phyloP scores from a whole-genome alignment of 2,113 vertebrate species.

The Panthera tigris region DNA sequence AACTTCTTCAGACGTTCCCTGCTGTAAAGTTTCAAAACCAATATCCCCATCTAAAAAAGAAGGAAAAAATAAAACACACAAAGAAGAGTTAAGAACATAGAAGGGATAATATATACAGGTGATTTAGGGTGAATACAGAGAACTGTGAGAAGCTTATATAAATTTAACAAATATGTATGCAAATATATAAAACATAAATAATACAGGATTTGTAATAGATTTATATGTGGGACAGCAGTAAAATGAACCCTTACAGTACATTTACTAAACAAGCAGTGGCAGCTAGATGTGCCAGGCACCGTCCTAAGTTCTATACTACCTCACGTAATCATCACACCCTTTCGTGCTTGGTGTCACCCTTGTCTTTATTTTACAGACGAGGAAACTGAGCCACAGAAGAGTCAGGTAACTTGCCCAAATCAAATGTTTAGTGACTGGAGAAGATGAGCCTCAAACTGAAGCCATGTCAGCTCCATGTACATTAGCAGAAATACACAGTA shows the following conservation, averaged over 20 bases:
- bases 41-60: slow-evolving; percentile 29
- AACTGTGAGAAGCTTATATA: neutral
- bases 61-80: slow-evolving; percentile 20
- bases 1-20: neutral
- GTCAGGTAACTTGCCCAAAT: neutral
- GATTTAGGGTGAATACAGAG: neutral
- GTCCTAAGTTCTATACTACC: neutral
- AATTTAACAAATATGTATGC: neutral
- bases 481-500: neutral
- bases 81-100: neutral
- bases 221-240: neutral
- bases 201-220: neutral
- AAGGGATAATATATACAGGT: neutral
- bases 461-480: neutral
- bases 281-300: neutral
- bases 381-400: neutral
- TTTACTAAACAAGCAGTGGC: neutral
- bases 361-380: neutral
- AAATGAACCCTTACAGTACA: neutral
- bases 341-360: neutral
- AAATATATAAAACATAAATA: neutral
- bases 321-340: neutral
- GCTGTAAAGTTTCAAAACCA: slow-evolving; percentile 38
- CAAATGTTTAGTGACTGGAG: neutral
- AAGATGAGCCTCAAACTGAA: slow-evolving; percentile 1